phyloP scores from a whole-genome alignment of 1,140 invertebrate species.

The Sminthurides bifidus region DNA sequence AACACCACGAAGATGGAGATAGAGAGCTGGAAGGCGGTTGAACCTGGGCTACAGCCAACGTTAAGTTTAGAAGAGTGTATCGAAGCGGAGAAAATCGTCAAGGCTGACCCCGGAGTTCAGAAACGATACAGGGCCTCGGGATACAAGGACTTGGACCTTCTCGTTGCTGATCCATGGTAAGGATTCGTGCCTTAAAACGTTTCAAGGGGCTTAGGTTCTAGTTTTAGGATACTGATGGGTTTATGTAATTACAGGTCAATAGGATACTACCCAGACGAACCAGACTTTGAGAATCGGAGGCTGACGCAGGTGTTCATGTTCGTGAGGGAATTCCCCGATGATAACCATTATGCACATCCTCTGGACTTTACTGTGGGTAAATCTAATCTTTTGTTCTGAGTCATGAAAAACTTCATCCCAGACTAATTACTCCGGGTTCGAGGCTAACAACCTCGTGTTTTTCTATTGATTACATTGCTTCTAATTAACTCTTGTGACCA shows the following conservation, averaged over 20 bases:
- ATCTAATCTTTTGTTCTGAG: neutral
- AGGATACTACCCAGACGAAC: conserved; percentile 13
- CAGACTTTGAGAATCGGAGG: conserved; percentile 10
- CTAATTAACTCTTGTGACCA: no score
- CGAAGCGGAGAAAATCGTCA: conserved; percentile 14
- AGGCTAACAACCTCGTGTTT: no score
- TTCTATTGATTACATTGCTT: no score
- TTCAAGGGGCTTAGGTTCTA: neutral
- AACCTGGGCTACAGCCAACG: conserved; percentile 20
- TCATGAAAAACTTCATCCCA: neutral
- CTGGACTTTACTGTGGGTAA: conserved; percentile 20
- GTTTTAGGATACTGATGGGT: neutral
- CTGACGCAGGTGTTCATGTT: conserved; percentile 24
- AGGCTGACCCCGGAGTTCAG: conserved; percentile 14
- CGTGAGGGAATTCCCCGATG: conserved; percentile 6
- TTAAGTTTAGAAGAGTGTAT: conserved; percentile 25
- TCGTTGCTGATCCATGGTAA: conserved; percentile 28
- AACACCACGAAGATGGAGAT: conserved; percentile 17
- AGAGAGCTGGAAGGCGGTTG: conserved; percentile 12
- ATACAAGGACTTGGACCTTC: conserved; percentile 16
- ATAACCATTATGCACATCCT: conserved; percentile 30
- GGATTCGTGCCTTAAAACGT: neutral
- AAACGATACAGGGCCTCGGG: conserved; percentile 15
- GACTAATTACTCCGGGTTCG: neutral
- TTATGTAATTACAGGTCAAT: conserved; percentile 10